These are phyloP conservation scores for Marronus borbonicus DNA, from an alignment of 2,888 invertebrate species.

Conservation along the genomic window DNA sequence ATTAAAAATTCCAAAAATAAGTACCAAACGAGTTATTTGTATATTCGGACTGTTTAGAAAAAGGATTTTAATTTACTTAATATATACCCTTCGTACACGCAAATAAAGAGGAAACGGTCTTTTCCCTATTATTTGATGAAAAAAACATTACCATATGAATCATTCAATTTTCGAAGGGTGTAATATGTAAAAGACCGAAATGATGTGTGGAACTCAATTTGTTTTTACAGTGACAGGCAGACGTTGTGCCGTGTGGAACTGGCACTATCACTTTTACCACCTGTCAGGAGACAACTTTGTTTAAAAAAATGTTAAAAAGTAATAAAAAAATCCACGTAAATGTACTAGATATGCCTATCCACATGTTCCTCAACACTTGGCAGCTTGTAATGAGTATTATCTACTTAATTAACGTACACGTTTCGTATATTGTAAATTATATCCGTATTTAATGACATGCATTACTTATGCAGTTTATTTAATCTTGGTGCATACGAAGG, in stretches of 20 bases:
- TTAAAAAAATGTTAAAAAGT: background rate
- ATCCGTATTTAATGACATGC: background rate
- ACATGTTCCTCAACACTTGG: slow-evolving; percentile 1
- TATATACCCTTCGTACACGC: too few relatives aligned
- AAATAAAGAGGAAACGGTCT: too few relatives aligned
- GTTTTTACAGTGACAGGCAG: slow-evolving; percentile 6
- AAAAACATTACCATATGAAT: background rate
- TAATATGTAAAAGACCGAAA: background rate
- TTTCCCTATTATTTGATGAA: too few relatives aligned
- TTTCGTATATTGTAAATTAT: slow-evolving; percentile 10
- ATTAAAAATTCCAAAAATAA: too few relatives aligned
- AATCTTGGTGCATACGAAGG: background rate
- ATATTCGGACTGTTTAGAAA: too few relatives aligned
- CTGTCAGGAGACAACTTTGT: slow-evolving; percentile 22
- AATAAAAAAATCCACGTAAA: slow-evolving; percentile 27
- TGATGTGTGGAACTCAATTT: background rate
- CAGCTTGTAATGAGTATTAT: background rate
- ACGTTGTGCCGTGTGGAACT: slow-evolving; percentile 6
- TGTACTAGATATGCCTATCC: background rate
- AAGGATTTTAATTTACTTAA: too few relatives aligned
- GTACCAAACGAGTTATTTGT: too few relatives aligned
- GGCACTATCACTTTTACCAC: slow-evolving; percentile 31
- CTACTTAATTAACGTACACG: slow-evolving; percentile 14
- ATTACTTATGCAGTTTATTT: slow-evolving; percentile 7
- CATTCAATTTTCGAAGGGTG: background rate